Conservation (phyloP, 2,113 vertebrate genomes). For the Ceyx cyanopectus region DNA sequence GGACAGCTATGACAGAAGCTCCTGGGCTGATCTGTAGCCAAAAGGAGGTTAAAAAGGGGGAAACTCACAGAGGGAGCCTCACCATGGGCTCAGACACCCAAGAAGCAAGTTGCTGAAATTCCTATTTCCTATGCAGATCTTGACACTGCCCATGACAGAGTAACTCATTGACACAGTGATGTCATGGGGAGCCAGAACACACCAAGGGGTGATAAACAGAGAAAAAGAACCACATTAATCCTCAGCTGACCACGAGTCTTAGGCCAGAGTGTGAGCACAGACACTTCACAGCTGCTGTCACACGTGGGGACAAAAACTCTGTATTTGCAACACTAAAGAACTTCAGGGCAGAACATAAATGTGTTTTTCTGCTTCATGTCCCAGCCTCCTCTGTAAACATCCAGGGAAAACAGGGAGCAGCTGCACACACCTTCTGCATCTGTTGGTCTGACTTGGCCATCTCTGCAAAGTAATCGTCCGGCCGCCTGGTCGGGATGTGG, state of each 20-base stretch:
- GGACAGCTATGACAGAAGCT: neutral
- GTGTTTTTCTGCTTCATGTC: neutral
- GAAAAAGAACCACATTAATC: neutral
- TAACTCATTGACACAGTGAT: neutral
- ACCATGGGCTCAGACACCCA: neutral
- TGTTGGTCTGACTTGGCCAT: conserved; percentile 98
- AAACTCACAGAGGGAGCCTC: neutral
- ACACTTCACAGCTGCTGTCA: neutral
- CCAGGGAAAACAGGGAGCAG: neutral
- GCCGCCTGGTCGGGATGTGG: conserved; percentile 86
- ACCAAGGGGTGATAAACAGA: neutral
- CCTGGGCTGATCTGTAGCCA: neutral
- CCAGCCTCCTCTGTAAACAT: neutral
- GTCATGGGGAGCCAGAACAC: neutral
- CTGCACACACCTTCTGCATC: conserved; percentile 92
- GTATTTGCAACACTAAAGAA: neutral
- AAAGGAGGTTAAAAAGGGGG: neutral
- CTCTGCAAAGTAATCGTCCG: conserved; percentile 96
- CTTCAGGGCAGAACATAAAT: neutral
- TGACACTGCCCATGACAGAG: neutral
- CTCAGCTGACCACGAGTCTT: neutral
- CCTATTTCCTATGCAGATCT: neutral
- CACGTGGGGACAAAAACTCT: neutral
- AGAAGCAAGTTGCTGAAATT: neutral
- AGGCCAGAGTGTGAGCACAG: neutral